Evolutionary conservation across 2,113 vertebrate species (phyloP), one percentile per base, ranked within the genome.

Genomic region (Catharus fuscescens): DNA sequence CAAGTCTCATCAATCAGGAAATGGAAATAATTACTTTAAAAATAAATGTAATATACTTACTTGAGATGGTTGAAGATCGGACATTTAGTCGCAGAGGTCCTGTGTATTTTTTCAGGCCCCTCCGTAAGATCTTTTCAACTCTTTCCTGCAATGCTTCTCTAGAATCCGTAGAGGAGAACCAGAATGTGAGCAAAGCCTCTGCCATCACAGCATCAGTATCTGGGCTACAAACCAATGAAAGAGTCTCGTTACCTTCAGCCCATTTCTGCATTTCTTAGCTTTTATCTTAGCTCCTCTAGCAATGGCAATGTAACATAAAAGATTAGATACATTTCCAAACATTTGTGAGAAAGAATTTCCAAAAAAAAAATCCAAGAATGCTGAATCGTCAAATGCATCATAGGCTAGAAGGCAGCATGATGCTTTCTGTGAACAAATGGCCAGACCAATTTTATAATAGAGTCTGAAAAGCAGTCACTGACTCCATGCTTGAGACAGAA

Each of bases 121-220:
- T 89, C 56, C 50, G 28, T 85, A 98, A 93, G 91, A 95, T 95
- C 47, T 28, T 92, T 88, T 95, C 72, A 8, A 95, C 65, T 53
- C 16, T 96, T 47, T 86, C 73, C 64, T 53, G 19, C 74, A 96
- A 26, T 36, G 84, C 84, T 95, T 91, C 97, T 84, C 72, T 73
- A 32, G 90, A 94, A 90, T 98, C 97, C 93, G 73, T 93, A 78
- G 86, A 60, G 70, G 72, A 97, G 81, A 96, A 97, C 78, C 91
- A 96, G 95, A 98, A 98, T 17, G 97, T 98, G 82, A 98, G 95
- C 79, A 98, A 93, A 87, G 80, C 69, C 36, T 98, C 97, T 88
- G 97, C 90, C 45, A 92, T 44, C 47, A 97, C 95, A 79, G 97
- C 97, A 20, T 94, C 96, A 61, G 89, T 61, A 74, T 94, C 84